Percentiles rank a stretch among this genome's conserved stretches.
Evolutionary conservation across 2,113 vertebrate species (phyloP).

Genomic region (Ciconia maguari): DNA sequence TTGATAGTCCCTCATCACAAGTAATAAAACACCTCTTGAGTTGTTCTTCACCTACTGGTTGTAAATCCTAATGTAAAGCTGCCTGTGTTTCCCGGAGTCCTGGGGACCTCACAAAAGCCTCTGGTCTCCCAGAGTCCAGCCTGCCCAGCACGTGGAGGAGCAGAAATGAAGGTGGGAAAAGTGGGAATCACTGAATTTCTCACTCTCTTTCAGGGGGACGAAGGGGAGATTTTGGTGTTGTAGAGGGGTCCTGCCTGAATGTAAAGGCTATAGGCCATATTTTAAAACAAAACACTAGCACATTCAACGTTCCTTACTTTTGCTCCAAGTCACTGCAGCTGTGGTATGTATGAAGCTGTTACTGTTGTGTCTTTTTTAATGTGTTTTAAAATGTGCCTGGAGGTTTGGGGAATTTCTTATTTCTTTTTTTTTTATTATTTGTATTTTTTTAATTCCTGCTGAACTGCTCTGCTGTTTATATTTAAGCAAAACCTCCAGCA

Average conservation of each 20-base stretch:
- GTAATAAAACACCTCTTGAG: slow-evolving; percentile 52
- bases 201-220: background rate
- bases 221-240: background rate
- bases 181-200: background rate
- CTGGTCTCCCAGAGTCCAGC: background rate
- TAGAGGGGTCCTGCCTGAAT: background rate
- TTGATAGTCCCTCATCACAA: slow-evolving; percentile 48
- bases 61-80: slow-evolving; percentile 54
- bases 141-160: background rate
- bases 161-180: background rate
- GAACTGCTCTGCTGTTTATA: slow-evolving; percentile 57
- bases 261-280: background rate
- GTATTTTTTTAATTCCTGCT: slow-evolving; percentile 47
- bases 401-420: slow-evolving; percentile 53
- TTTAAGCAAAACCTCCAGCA: slow-evolving; percentile 55
- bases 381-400: slow-evolving; percentile 33
- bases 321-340: slow-evolving; percentile 42
- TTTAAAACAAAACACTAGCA: slow-evolving; percentile 53
- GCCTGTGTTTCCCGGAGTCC: background rate
- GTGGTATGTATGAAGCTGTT: slow-evolving; percentile 51
- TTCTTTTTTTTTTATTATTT: slow-evolving; percentile 32
- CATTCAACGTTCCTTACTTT: background rate
- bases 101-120: slow-evolving; percentile 34
- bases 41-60: slow-evolving; percentile 37
- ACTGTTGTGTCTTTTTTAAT: slow-evolving; percentile 24